These are phyloP conservation scores for Acipenser ruthenus DNA, from an alignment of 2,797 vertebrate genomes.

Conservation along the genomic window DNA sequence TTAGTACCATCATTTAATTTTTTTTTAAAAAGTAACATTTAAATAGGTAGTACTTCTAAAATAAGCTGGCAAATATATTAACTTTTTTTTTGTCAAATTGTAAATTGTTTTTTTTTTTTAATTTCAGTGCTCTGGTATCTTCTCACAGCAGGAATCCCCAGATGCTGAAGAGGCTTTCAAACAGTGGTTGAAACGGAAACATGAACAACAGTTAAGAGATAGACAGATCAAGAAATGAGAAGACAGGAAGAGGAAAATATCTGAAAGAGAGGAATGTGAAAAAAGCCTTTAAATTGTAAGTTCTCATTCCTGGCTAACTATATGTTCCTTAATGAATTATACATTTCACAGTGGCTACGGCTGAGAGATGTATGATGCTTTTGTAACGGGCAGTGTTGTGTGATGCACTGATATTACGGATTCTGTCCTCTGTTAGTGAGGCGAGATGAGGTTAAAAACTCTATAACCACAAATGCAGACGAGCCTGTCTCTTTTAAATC, in stretches of 20 bases:
- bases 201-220: slow-evolving; percentile 76
- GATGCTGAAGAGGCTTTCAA: slow-evolving; percentile 76
- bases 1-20: no score
- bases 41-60: no score
- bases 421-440: neutral
- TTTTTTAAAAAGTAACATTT: no score
- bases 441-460: no score
- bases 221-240: slow-evolving; percentile 70
- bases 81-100: neutral
- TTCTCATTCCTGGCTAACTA: slow-evolving; percentile 20
- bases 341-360: neutral
- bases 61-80: no score
- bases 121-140: no score
- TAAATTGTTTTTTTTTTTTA: no score
- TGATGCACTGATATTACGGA: neutral
- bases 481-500: no score
- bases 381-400: neutral
- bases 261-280: slow-evolving; percentile 72
- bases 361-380: neutral
- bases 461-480: no score
- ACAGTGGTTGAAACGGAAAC: slow-evolving; percentile 84
- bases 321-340: neutral
- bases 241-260: slow-evolving; percentile 68
- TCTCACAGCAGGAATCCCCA: slow-evolving; percentile 55
- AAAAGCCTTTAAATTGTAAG: slow-evolving; percentile 83